These are phyloP conservation scores for Malurus elegans DNA, from an alignment of 2,113 vertebrate species.

Conservation along the genomic window DNA sequence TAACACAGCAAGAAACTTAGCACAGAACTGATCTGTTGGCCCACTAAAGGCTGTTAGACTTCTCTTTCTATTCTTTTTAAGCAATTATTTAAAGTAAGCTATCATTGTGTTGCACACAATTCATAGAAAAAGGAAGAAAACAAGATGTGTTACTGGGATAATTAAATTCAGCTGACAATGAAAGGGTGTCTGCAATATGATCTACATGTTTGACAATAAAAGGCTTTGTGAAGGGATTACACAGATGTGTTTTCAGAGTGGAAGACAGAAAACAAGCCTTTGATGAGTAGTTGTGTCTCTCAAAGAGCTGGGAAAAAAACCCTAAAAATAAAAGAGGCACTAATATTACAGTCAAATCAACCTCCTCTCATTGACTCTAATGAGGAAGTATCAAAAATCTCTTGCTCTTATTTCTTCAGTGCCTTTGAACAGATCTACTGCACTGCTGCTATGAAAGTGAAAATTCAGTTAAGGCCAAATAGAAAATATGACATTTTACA, in stretches of 20 bases:
- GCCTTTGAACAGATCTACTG: not conserved
- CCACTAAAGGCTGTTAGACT: not conserved
- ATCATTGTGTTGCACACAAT: not conserved
- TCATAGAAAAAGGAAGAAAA: not conserved
- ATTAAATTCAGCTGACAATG: not conserved
- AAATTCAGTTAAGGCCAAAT: not conserved
- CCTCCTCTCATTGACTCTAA: not conserved
- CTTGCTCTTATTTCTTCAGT: not conserved
- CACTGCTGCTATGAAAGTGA: not conserved
- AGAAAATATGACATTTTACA: not conserved
- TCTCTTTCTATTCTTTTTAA: not conserved
- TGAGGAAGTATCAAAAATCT: not conserved
- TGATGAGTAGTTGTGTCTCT: not conserved
- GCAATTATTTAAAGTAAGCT: not conserved
- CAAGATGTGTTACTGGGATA: not conserved
- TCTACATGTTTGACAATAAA: not conserved
- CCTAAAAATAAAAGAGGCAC: not conserved
- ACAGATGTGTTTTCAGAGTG: not conserved
- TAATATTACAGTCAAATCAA: not conserved
- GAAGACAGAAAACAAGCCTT: not conserved
- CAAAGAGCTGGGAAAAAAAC: fast-evolving
- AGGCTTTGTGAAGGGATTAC: not conserved
- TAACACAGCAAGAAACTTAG: not conserved
- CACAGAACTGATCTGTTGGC: not conserved
- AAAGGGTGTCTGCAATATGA: not conserved